These are phyloP conservation scores for Gallinago stenura DNA, from an alignment of 2,797 vertebrate species.

Conservation along the genomic window DNA sequence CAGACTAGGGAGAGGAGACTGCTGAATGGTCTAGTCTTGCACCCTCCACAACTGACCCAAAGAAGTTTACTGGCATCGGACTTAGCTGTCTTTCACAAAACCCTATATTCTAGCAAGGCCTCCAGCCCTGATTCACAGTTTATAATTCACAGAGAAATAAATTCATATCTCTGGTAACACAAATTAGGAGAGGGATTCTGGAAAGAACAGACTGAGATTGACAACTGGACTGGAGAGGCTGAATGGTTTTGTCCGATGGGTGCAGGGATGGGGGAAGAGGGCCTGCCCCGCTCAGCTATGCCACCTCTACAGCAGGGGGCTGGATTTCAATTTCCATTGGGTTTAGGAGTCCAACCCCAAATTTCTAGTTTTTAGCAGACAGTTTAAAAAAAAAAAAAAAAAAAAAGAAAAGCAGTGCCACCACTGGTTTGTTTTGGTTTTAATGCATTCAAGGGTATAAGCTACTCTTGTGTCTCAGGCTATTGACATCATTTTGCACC, in stretches of 20 bases:
- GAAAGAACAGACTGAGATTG: neutral
- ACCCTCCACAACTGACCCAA: neutral
- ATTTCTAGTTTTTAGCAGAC: neutral
- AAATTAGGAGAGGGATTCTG: neutral
- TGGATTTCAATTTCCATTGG: neutral
- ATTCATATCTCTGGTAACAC: neutral
- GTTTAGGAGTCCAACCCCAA: neutral
- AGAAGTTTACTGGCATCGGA: neutral
- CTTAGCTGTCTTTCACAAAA: neutral
- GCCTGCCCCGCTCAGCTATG: accelerated
- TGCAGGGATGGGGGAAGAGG: neutral
- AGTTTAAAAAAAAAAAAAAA: neutral
- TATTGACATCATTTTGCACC: neutral
- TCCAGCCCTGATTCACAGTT: neutral
- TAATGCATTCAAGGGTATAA: neutral
- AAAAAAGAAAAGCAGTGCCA: neutral
- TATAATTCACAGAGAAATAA: neutral
- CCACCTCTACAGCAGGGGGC: accelerated
- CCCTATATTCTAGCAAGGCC: neutral
- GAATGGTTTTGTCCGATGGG: neutral
- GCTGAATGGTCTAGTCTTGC: neutral
- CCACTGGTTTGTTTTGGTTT: neutral
- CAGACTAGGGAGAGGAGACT: neutral
- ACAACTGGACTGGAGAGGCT: neutral
- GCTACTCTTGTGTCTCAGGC: neutral